These are phyloP conservation scores for Dicaeum eximium DNA, from an alignment of 2,113 vertebrate genomes.

Conservation along the genomic window DNA sequence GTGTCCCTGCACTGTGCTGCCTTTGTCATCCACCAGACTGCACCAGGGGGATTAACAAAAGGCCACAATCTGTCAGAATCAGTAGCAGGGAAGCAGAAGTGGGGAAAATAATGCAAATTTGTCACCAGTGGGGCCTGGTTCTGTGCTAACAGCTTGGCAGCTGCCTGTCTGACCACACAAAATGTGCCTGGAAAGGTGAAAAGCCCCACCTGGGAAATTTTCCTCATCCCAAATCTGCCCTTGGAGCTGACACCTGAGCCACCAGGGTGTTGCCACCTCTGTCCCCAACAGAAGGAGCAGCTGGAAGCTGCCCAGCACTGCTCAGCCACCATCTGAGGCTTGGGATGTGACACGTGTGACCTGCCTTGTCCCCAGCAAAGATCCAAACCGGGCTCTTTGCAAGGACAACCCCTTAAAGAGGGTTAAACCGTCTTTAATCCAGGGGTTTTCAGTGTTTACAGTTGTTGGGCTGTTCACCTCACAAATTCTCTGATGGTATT, in stretches of 20 bases:
- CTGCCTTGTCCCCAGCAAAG: not conserved
- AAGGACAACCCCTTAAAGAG: fast-evolving
- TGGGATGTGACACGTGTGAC: fast-evolving
- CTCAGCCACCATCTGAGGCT: not conserved
- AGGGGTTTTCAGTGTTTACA: not conserved
- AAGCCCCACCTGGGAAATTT: not conserved
- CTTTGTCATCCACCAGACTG: not conserved
- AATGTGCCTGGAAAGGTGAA: not conserved
- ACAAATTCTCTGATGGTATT: not conserved
- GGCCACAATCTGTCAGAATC: not conserved
- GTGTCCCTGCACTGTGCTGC: not conserved
- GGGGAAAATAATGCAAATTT: not conserved
- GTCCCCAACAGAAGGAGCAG: not conserved
- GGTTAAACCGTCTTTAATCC: not conserved
- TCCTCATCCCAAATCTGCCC: not conserved
- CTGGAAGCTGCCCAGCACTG: not conserved
- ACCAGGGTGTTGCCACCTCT: not conserved
- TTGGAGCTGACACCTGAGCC: not conserved
- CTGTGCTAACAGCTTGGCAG: not conserved
- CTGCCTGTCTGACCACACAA: not conserved
- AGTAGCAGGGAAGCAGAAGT: not conserved
- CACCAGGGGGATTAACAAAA: not conserved
- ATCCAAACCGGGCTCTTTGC: not conserved
- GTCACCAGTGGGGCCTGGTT: not conserved
- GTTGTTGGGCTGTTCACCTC: not conserved